phyloP scores from a whole-genome alignment of 2,888 invertebrate species.

The Biston betularia region DNA sequence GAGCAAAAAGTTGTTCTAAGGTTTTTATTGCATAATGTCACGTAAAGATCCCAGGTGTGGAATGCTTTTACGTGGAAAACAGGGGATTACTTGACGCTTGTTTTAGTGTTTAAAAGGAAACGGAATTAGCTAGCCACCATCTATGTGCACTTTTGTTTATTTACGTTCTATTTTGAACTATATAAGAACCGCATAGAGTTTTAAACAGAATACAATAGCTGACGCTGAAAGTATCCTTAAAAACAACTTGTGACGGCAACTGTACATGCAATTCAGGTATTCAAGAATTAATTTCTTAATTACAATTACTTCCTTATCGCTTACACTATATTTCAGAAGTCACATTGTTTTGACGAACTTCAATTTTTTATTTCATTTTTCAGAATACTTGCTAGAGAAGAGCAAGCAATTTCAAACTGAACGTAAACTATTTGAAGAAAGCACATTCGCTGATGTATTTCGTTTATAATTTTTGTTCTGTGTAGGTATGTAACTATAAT shows the following conservation, averaged over 20 bases:
- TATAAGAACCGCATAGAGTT: constrained; percentile 8
- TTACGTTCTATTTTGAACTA: constrained; percentile 15
- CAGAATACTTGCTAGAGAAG: not conserved
- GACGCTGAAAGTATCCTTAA: constrained; percentile 50
- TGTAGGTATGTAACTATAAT: no score
- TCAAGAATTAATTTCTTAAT: constrained; percentile 71
- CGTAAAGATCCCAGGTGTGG: constrained; percentile 80
- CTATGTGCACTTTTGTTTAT: constrained; percentile 43
- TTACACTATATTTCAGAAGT: constrained; percentile 48
- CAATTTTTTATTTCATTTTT: not conserved
- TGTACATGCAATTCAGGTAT: constrained; percentile 68
- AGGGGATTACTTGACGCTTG: constrained; percentile 72
- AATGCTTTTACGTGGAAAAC: constrained; percentile 78
- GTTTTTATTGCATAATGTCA: constrained; percentile 78
- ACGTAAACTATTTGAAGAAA: not conserved
- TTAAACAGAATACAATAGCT: not conserved
- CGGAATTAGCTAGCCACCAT: constrained; percentile 54
- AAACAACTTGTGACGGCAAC: constrained; percentile 53
- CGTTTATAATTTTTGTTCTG: no score
- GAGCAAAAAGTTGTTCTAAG: constrained; percentile 51
- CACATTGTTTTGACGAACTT: constrained; percentile 25
- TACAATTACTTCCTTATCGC: constrained; percentile 62
- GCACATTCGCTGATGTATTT: not conserved
- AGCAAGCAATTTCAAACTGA: not conserved
- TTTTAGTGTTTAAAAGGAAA: constrained; percentile 64